Conservation (phyloP, 2,797 vertebrate species). For the Myotis planiceps region DNA sequence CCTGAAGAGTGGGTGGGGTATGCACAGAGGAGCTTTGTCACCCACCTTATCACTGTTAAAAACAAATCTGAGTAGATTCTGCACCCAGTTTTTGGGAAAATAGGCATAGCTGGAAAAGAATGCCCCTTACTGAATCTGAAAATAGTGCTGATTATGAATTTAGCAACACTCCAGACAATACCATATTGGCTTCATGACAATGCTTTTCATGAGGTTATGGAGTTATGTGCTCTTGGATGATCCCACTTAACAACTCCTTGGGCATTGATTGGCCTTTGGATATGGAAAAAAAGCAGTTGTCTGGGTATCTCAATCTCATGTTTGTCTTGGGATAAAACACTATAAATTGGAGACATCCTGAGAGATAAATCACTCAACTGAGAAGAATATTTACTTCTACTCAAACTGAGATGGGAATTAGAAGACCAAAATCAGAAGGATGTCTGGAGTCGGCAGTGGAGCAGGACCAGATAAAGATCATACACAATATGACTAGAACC, state of each 20-base stretch:
- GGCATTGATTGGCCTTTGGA: neutral
- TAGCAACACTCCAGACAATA: neutral
- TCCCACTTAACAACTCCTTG: neutral
- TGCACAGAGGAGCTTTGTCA: conserved; percentile 76
- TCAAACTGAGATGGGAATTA: conserved; percentile 51
- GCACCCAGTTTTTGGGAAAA: conserved; percentile 26
- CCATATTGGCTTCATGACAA: neutral
- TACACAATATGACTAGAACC: neutral
- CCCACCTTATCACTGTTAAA: conserved; percentile 65
- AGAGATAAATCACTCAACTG: conserved; percentile 46
- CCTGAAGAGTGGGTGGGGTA: conserved; percentile 59
- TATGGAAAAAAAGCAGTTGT: neutral
- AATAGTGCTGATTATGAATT: conserved; percentile 19
- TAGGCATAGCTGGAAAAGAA: conserved; percentile 3
- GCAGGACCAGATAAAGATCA: conserved; percentile 26
- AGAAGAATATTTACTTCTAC: conserved; percentile 43
- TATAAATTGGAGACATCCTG: conserved; percentile 18
- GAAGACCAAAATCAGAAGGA: neutral
- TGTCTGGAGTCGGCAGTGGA: conserved; percentile 17
- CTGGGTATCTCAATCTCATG: conserved; percentile 24
- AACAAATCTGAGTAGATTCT: conserved; percentile 77
- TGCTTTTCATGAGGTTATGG: neutral
- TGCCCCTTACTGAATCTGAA: neutral
- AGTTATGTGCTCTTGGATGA: neutral
- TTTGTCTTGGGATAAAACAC: conserved; percentile 21